Conservation (phyloP, 1,140 invertebrate species). For the Ceratitis capitata region DNA sequence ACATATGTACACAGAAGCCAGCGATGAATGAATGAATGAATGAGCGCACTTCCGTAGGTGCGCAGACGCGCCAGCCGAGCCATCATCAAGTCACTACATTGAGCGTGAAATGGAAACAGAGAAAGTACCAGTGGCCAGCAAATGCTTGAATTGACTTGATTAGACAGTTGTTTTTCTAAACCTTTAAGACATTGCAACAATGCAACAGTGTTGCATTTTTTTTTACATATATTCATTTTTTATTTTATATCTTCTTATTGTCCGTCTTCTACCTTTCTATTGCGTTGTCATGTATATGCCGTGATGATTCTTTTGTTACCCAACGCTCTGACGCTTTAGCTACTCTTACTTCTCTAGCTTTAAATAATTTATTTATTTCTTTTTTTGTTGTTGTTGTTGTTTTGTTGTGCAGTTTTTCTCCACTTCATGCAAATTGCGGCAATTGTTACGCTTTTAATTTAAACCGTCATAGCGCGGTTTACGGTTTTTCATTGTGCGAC, state of each 20-base stretch:
- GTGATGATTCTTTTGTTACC: neutral
- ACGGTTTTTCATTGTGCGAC: too few relatives aligned
- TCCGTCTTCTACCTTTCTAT: neutral
- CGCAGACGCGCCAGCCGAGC: neutral
- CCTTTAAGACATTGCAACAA: neutral
- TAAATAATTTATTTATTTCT: neutral
- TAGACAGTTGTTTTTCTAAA: neutral
- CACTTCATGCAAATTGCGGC: conserved; percentile 54
- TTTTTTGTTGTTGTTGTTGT: neutral
- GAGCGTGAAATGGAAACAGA: conserved; percentile 65
- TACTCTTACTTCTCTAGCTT: neutral
- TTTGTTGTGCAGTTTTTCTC: conserved; percentile 46
- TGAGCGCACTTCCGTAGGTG: neutral
- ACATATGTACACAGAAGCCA: neutral
- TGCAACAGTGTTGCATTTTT: neutral
- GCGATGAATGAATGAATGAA: too few relatives aligned
- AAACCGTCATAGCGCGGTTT: neutral
- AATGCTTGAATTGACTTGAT: neutral
- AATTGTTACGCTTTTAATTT: conserved; percentile 45
- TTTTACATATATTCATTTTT: neutral
- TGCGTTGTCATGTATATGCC: neutral
- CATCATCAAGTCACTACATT: conserved; percentile 65
- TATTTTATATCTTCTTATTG: neutral
- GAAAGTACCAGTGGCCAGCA: conserved; percentile 53
- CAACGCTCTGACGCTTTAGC: neutral